Base-by-base conservation (phyloP, 2,797 vertebrate species). In the Paramormyrops hopkinsi region DNA sequence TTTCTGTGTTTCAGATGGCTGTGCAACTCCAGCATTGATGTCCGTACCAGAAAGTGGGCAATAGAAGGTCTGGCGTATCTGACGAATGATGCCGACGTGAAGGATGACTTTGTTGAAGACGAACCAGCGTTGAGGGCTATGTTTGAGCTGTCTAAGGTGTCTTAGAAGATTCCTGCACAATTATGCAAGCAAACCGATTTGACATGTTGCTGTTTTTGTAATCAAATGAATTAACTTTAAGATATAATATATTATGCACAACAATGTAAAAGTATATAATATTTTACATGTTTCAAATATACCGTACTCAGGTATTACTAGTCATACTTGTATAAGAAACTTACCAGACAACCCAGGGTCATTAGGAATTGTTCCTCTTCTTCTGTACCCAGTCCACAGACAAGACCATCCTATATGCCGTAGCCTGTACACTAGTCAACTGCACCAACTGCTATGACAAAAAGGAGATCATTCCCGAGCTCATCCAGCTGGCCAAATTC, bases 81-180 rank as follows among this genome's bases (percentile, higher is more conserved):
- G 91, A 99, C 98, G 0, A 96, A 98, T 1, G 99, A 99, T 37
- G 99, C 98, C 0, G 99, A 99, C 0, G 98, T 99, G 89, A 99
- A 99, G 93, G 99, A 99, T 41, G 98, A 99, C 93, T 99, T 99
- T 92, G 98, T 99, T 89, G 97, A 98, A 92, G 98, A 99, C 46
- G 96, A 98, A 84, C 94, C 92, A 83, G 97, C 99, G n/a, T 86
- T 99, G 94, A 97, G 97, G 94, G 98, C 98, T 91, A 99, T 99
- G 98, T 99, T 99, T 93, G 98, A 99, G 73, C 94, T 99, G 90
- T 95, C 97, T 88, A 98, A 97, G 97, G 99, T 97, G 93, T 25
- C 79, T 83, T 41, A 2, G 33, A 19, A 46, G 84, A 11, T 48
- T 14, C 51, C 3, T 84, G 29, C 11, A 44, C 37, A 88, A 88